Conservation (phyloP, 2,888 invertebrate species). For the Cancer borealis region DNA sequence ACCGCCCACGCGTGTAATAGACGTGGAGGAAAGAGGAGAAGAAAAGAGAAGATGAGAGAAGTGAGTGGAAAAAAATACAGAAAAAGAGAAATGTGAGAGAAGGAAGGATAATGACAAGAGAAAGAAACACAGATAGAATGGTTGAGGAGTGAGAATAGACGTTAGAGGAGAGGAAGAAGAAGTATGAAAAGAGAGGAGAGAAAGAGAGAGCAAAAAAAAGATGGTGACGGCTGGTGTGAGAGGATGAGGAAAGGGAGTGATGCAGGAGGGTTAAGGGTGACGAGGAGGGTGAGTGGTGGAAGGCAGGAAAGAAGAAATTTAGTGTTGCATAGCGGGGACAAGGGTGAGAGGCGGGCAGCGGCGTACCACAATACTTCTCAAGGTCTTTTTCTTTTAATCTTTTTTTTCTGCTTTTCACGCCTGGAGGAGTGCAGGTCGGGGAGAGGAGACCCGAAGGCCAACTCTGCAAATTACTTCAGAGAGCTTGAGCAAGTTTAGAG, state of each 20-base stretch:
- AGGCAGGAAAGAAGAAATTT: background rate
- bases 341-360: background rate
- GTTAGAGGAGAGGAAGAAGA: background rate
- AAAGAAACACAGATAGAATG: background rate
- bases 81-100: background rate
- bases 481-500: slow-evolving; percentile 56
- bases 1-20: background rate
- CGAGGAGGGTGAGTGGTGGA: background rate
- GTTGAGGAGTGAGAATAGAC: background rate
- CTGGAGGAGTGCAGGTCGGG: background rate
- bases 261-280: background rate
- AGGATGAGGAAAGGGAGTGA: background rate
- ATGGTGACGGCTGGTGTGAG: background rate
- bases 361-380: background rate
- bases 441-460: slow-evolving; percentile 41
- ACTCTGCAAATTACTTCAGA: slow-evolving; percentile 56
- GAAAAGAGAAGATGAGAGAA: background rate
- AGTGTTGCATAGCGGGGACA: background rate
- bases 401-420: background rate
- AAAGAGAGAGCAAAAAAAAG: background rate
- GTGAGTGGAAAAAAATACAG: background rate
- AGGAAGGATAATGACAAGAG: background rate
- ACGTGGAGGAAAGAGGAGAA: background rate
- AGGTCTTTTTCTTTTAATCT: background rate
- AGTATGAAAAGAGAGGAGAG: background rate